phyloP scores from a whole-genome alignment of 2,113 vertebrate genomes.

The Cyphomyrus plagiostoma region DNA sequence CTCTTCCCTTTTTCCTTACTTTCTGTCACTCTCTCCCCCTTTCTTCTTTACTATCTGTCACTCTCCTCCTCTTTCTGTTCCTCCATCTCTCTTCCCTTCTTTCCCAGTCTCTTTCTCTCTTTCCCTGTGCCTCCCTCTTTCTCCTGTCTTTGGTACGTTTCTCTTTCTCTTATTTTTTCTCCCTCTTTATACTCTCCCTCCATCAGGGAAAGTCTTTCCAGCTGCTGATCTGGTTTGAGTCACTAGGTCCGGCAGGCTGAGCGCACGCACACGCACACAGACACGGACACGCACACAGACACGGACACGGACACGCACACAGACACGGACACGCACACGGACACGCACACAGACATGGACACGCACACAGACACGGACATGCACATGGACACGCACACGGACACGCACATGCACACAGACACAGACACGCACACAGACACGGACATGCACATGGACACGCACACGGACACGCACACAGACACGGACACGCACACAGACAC shows the following conservation, averaged over 20 bases:
- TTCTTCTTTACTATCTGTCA: not conserved
- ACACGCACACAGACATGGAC: not conserved
- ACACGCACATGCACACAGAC: not conserved
- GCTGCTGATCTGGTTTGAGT: not conserved
- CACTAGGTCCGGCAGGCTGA: not conserved
- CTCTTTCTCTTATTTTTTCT: not conserved
- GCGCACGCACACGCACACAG: not conserved
- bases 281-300: not conserved
- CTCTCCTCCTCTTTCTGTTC: not conserved
- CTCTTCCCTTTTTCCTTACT: not conserved
- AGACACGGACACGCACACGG: not conserved
- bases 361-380: not conserved
- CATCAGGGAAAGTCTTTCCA: not conserved
- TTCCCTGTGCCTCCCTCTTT: not conserved
- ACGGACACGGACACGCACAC: not conserved
- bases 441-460: not conserved
- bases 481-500: not conserved
- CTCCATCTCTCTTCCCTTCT: not conserved
- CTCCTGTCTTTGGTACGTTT: not conserved
- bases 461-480: not conserved
- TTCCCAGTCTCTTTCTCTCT: not conserved
- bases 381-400: not conserved
- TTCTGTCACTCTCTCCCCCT: not conserved
- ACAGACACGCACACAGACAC: not conserved
- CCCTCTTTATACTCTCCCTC: not conserved